Conservation (phyloP, 2,797 vertebrate species). For the Gymnothorax javanicus region DNA sequence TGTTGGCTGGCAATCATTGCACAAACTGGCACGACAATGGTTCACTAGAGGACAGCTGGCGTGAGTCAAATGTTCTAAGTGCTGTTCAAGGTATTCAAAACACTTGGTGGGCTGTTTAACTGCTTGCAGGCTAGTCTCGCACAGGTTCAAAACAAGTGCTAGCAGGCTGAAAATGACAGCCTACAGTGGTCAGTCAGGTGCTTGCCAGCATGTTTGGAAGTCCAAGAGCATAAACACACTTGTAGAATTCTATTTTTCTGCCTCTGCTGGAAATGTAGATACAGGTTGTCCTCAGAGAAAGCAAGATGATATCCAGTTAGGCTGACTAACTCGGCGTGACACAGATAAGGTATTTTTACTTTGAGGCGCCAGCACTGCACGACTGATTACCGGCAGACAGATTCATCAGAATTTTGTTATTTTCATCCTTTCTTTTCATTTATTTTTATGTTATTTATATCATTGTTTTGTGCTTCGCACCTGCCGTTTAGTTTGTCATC, state of each 20-base stretch:
- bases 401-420: not conserved
- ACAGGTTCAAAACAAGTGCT: not conserved
- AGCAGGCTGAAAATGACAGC: not conserved
- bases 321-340: not conserved
- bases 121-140: not conserved
- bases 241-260: not conserved
- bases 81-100: not conserved
- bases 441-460: constrained; percentile 1
- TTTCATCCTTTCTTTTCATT: not conserved
- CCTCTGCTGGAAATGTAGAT: not conserved
- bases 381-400: constrained; percentile 2
- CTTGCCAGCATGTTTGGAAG: not conserved
- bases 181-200: not conserved
- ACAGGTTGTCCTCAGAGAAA: not conserved
- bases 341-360: not conserved
- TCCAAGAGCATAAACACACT: not conserved
- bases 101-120: not conserved
- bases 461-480: not conserved
- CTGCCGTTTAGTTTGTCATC: constrained; percentile 15
- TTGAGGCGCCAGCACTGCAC: not conserved
- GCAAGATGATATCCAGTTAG: not conserved
- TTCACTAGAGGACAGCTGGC: not conserved
- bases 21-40: not conserved
- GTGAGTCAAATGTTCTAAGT: not conserved
- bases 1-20: not conserved